Conservation (phyloP, 2,797 vertebrate genomes). For the Hypotaenidia okinawae region DNA sequence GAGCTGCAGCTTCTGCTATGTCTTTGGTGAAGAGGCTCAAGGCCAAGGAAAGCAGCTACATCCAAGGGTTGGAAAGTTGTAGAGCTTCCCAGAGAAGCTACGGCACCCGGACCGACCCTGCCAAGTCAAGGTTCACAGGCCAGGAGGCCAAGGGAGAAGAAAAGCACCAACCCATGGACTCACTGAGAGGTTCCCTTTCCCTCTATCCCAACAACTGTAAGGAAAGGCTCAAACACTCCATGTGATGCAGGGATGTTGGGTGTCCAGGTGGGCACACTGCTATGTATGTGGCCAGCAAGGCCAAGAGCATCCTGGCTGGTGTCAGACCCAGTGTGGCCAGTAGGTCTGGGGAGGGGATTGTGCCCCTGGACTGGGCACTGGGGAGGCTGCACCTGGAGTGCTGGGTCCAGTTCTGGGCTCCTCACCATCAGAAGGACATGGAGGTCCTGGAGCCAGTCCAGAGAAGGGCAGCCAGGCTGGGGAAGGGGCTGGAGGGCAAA, state of each 20-base stretch:
- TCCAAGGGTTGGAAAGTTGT: accelerated
- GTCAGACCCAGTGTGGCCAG: too few species aligned
- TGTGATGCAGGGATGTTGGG: background rate
- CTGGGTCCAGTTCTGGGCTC: too few species aligned
- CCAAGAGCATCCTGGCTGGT: too few species aligned
- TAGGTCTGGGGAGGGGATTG: too few species aligned
- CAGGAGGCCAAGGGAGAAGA: background rate
- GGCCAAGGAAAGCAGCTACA: background rate
- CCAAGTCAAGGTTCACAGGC: background rate
- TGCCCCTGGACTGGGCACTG: too few species aligned
- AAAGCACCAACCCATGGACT: background rate
- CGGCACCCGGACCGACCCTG: background rate
- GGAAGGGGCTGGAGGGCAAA: too few species aligned
- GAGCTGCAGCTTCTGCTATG: background rate
- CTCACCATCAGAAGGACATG: too few species aligned
- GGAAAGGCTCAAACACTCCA: background rate
- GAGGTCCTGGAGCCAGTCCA: too few species aligned
- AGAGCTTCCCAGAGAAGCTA: background rate
- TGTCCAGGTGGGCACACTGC: too few species aligned
- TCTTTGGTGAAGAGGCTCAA: background rate
- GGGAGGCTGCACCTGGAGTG: too few species aligned
- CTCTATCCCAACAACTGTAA: background rate
- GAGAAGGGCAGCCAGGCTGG: too few species aligned
- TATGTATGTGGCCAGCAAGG: too few species aligned
- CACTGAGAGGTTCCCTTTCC: background rate